phyloP scores from a whole-genome alignment of 1,140 invertebrate genomes.

The Lysiphlebus fabarum region DNA sequence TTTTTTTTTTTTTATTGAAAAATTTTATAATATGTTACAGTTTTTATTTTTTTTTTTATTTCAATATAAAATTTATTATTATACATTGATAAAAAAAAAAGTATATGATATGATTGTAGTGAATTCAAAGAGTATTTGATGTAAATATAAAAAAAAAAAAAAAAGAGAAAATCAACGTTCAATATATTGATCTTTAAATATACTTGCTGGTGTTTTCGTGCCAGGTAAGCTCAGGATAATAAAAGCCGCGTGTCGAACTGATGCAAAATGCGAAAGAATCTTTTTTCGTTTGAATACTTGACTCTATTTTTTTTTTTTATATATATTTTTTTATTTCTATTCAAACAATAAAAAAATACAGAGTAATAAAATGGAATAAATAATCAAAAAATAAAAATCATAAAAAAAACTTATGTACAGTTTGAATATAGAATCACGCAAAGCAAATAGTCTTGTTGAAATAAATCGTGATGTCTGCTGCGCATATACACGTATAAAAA shows the following conservation, averaged over 20 bases:
- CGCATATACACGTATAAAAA: slow-evolving; percentile 2
- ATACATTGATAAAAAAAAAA: neutral
- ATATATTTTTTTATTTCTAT: slow-evolving; percentile 1
- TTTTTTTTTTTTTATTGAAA: too few relatives aligned
- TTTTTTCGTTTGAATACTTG: slow-evolving; percentile 17
- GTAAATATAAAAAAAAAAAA: slow-evolving; percentile 25
- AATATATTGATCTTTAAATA: slow-evolving; percentile 47
- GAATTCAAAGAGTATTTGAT: slow-evolving; percentile 24
- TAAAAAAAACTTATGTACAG: slow-evolving; percentile 5
- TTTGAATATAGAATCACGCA: slow-evolving; percentile 5
- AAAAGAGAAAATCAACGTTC: slow-evolving; percentile 33
- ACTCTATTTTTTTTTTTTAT: neutral
- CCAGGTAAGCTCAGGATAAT: slow-evolving; percentile 24
- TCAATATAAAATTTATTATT: neutral
- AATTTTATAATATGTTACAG: too few relatives aligned
- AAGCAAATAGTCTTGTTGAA: neutral
- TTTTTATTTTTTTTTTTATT: too few relatives aligned
- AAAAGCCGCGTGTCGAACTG: slow-evolving; percentile 20
- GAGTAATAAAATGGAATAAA: neutral
- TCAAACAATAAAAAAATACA: neutral
- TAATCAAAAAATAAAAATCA: slow-evolving; percentile 4
- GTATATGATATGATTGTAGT: neutral
- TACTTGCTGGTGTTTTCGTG: slow-evolving; percentile 25
- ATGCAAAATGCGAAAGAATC: slow-evolving; percentile 22
- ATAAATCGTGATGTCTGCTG: too few relatives aligned